Base-by-base conservation (phyloP, 2,797 vertebrate genomes). In the Acrocephalus scirpaceus region DNA sequence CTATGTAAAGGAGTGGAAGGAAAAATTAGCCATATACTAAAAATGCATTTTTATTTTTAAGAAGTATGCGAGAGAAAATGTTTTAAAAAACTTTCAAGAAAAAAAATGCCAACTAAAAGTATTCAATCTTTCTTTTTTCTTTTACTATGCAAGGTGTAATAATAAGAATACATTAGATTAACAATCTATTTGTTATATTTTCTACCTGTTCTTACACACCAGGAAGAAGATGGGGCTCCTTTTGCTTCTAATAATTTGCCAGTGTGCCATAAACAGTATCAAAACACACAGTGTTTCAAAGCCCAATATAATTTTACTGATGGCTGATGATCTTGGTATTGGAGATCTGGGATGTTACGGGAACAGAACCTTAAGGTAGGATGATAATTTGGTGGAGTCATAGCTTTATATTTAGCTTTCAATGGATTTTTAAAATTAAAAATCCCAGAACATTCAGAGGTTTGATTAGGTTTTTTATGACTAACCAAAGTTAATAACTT, bases 271-370 rank as follows among this genome's bases (percentile, higher is more conserved):
- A 70, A 90, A 62, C 8, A 57, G 3, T 56, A 74, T 83, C 53
- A 50, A 44, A 48, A 74, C 79, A 64, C 47, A 26, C 1, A 22
- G 7, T 5, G 21, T 45, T 30, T 65, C 95, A 11, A 96, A 81
- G 71, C 98, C 99, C 25, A 99, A 98, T 92, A 95, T 99, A 18
- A 86, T 99, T 70, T 95, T 99, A 80, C 95, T 99, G 87, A 98
- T 99, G 98, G 98, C 98, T 60, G 99, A 99, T 32, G 99, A 99
- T 97, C 97, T 99, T 25, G 99, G 99, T 88, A 98, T 99, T 18
- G 99, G 99, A 95, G 99, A 99, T 78, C 96, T 98, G 7, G 99
- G 99, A 32, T 99, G 99, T 97, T 99, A 99, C 0, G 99, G 99
- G 18, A 99, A 99, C 97, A 98, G 83, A 84, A 99, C 98, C 1